Percentiles rank a stretch among this genome's conserved stretches.
Conservation (phyloP, 1,140 invertebrate genomes). For the Cataglyphis hispanica region DNA sequence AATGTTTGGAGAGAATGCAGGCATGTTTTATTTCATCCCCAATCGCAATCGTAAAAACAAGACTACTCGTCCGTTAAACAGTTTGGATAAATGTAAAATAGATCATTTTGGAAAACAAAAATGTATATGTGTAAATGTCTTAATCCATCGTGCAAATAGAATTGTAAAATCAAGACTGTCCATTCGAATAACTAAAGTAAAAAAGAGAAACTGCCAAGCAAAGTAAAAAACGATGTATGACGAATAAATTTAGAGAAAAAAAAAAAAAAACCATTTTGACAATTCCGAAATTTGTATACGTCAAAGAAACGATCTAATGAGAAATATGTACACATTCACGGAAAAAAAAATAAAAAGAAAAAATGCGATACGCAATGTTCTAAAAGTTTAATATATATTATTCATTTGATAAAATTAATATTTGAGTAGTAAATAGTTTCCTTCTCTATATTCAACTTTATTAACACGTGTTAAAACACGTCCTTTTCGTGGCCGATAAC, state of each 20-base stretch:
- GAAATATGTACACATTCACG: constrained; percentile 41
- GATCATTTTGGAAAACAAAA: neutral
- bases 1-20: neutral
- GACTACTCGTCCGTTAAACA: constrained; percentile 4
- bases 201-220: neutral
- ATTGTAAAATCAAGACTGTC: constrained; percentile 46
- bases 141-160: neutral
- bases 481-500: too few species aligned
- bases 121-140: constrained; percentile 18
- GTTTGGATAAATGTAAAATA: neutral
- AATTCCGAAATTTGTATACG: constrained; percentile 47
- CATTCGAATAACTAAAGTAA: constrained; percentile 2
- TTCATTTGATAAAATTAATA: neutral
- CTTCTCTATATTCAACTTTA: neutral
- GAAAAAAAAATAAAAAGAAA: constrained; percentile 46
- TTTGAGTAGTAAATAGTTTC: neutral
- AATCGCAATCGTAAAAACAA: constrained; percentile 18
- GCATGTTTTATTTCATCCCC: constrained; percentile 17
- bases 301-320: constrained; percentile 1
- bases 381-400: constrained; percentile 12
- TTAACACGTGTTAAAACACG: too few species aligned
- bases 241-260: constrained; percentile 2
- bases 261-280: neutral
- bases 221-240: constrained; percentile 7
- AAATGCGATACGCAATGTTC: constrained; percentile 3